Evolutionary conservation across 2,113 vertebrate genomes (phyloP).

Genomic region (Sterna hirundo): DNA sequence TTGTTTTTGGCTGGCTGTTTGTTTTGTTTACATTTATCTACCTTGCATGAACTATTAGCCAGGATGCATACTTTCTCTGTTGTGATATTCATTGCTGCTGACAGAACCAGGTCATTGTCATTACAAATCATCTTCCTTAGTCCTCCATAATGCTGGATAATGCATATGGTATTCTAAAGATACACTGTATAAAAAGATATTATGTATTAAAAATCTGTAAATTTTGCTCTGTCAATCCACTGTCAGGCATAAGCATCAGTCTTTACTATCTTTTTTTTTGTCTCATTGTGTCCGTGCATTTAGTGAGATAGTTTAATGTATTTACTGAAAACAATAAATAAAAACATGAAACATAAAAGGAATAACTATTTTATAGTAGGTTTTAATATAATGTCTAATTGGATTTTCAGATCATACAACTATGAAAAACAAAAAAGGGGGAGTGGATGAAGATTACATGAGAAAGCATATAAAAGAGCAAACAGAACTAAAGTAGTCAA

Average conservation of each 20-base stretch:
- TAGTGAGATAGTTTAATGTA: not conserved
- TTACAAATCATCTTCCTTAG: constrained; percentile 16
- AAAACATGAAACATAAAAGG: not conserved
- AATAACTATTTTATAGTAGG: not conserved
- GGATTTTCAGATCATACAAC: not conserved
- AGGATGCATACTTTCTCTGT: not conserved
- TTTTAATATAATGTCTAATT: not conserved
- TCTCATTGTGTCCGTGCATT: not conserved
- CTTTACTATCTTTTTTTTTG: not conserved
- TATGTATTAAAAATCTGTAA: not conserved
- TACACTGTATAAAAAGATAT: not conserved
- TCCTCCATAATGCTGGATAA: not conserved
- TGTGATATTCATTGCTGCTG: constrained; percentile 27
- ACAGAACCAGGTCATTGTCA: constrained; percentile 52
- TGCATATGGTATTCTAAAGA: not conserved
- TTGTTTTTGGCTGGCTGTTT: not conserved
- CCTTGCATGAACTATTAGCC: not conserved
- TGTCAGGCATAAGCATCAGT: not conserved
- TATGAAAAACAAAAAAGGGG: not conserved
- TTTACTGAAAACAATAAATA: not conserved
- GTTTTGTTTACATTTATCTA: not conserved
- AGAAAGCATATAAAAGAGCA: not conserved
- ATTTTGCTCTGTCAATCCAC: not conserved
- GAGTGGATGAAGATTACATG: not conserved
- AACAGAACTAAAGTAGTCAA: not conserved